Percentiles rank a stretch among this genome's conserved stretches.
Conservation (phyloP, 1,140 invertebrate genomes). For the Parapsyche elsis region DNA sequence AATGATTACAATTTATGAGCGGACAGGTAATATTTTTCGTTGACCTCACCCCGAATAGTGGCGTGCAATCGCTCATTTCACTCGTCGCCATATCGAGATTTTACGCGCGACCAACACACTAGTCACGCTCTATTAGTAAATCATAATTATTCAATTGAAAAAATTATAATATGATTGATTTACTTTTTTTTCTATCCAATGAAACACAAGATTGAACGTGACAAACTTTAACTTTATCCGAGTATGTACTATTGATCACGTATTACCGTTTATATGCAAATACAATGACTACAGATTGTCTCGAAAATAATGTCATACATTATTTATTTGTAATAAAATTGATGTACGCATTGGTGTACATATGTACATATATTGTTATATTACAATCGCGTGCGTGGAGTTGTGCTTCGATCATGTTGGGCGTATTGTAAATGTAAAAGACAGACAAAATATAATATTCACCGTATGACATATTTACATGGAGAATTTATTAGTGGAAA, state of each 20-base stretch:
- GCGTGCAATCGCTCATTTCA: slow-evolving; percentile 42
- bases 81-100: slow-evolving; percentile 37
- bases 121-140: neutral
- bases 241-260: too few species aligned
- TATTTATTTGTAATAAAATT: neutral
- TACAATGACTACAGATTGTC: too few species aligned
- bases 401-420: slow-evolving; percentile 11
- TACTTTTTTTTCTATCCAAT: too few species aligned
- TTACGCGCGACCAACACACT: slow-evolving; percentile 6
- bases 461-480: slow-evolving; percentile 43
- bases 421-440: slow-evolving; percentile 20
- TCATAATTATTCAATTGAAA: too few species aligned
- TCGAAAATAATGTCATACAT: too few species aligned
- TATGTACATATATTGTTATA: slow-evolving; percentile 1
- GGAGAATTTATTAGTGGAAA: slow-evolving; percentile 42
- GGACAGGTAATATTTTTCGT: slow-evolving; percentile 45
- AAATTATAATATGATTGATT: too few species aligned
- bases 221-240: too few species aligned
- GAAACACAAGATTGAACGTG: neutral
- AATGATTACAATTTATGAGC: slow-evolving; percentile 44
- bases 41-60: slow-evolving; percentile 42
- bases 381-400: neutral
- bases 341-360: neutral
- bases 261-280: too few species aligned
- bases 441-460: slow-evolving; percentile 14